Evolutionary conservation across 2,888 invertebrate genomes (phyloP).

Genomic region (Lissocephala sabroskyi): DNA sequence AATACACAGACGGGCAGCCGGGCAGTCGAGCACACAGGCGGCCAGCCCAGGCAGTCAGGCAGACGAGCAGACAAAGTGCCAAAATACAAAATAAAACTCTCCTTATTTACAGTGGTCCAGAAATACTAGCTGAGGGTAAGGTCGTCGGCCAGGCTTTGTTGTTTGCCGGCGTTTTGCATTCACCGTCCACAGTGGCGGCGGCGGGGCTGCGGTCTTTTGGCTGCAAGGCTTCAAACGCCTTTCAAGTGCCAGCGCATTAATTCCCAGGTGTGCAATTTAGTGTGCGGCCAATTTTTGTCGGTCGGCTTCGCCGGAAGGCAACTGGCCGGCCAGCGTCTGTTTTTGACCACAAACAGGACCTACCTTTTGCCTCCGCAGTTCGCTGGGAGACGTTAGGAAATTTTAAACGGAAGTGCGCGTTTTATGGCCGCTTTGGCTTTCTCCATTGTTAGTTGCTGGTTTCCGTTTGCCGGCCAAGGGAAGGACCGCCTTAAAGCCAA

Average conservation of each 20-base stretch:
- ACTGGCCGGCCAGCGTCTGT: slow-evolving; percentile 20
- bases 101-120: too few relatives aligned
- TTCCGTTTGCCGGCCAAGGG: slow-evolving; percentile 44
- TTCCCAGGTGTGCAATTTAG: slow-evolving; percentile 64
- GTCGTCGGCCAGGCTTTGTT: not conserved
- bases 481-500: not conserved
- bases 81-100: too few relatives aligned
- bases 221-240: slow-evolving; percentile 23
- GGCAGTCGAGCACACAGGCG: slow-evolving; percentile 19
- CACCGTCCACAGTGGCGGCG: slow-evolving; percentile 15
- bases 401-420: slow-evolving; percentile 60
- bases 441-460: slow-evolving; percentile 48
- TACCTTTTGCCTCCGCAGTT: slow-evolving; percentile 1
- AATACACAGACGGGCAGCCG: too few relatives aligned
- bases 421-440: slow-evolving; percentile 53
- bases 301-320: slow-evolving; percentile 24
- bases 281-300: slow-evolving; percentile 60
- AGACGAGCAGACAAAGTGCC: slow-evolving; percentile 18
- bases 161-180: slow-evolving; percentile 32
- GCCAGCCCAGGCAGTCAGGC: slow-evolving; percentile 13
- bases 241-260: slow-evolving; percentile 57
- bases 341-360: slow-evolving; percentile 41
- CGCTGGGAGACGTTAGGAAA: slow-evolving; percentile 31
- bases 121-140: too few relatives aligned
- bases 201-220: not conserved